Percentiles rank a stretch among this genome's conserved stretches.
phyloP scores from a whole-genome alignment of 2,888 invertebrate species.

The Heliconius hortense region DNA sequence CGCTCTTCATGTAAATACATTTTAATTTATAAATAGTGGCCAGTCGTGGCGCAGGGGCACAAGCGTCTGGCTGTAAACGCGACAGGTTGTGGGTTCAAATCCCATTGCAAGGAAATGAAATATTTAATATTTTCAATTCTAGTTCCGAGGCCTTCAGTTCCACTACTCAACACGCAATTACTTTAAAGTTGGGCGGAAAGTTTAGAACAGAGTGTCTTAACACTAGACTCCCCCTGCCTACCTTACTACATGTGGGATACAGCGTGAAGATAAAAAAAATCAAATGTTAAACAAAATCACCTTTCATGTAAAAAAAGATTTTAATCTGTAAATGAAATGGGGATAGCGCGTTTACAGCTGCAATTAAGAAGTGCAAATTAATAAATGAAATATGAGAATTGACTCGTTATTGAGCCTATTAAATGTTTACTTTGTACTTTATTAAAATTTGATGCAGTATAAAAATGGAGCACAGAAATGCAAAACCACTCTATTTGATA shows the following conservation, averaged over 20 bases:
- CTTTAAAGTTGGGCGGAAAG: too few species aligned
- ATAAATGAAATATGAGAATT: neutral
- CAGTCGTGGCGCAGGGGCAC: neutral
- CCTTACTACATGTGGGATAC: neutral
- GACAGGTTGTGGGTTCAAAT: too few species aligned
- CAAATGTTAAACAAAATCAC: conserved; percentile 15
- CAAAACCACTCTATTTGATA: too few species aligned
- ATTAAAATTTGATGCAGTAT: neutral
- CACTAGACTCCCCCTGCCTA: too few species aligned
- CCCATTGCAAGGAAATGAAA: too few species aligned
- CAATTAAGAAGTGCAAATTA: conserved; percentile 11
- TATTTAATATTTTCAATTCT: too few species aligned
- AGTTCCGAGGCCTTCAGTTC: too few species aligned
- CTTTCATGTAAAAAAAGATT: conserved; percentile 11
- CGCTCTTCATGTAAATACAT: conserved; percentile 12
- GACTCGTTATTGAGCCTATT: neutral
- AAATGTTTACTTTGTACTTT: neutral
- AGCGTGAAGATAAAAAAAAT: neutral
- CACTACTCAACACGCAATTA: too few species aligned
- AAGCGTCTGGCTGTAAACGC: too few species aligned
- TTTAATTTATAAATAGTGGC: conserved; percentile 6
- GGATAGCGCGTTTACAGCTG: neutral
- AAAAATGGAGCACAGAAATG: too few species aligned
- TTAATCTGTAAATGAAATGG: conserved; percentile 20
- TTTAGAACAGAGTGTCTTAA: too few species aligned